A percentile compares a stretch with the other conserved stretches of the same genome.
These are phyloP conservation scores for Chlorodrepanis virens DNA, from an alignment of 2,113 vertebrate genomes.

Conservation along the genomic window DNA sequence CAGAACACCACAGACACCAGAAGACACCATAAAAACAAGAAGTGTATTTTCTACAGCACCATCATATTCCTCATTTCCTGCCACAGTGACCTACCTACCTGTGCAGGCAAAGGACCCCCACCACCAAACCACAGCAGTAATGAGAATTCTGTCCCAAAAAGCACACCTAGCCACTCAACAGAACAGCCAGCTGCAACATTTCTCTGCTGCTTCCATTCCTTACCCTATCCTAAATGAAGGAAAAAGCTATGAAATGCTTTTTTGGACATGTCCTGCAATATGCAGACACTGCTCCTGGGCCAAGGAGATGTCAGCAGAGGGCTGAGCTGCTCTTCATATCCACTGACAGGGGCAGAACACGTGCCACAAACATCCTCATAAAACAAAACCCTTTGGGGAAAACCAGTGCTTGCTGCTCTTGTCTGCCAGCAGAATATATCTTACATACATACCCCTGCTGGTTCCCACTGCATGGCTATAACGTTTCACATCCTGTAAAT, in stretches of 20 bases:
- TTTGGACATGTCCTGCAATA: neutral
- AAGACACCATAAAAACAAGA: too few relatives aligned
- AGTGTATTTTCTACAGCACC: neutral
- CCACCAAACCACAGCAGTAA: neutral
- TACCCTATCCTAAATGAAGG: neutral
- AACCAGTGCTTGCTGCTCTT: neutral
- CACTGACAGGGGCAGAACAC: fast-evolving
- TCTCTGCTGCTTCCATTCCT: neutral
- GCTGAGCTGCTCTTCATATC: neutral
- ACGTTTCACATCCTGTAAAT: neutral
- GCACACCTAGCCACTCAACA: neutral
- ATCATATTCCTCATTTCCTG: neutral
- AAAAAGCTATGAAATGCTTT: neutral
- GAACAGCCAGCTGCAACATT: neutral
- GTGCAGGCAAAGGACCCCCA: neutral
- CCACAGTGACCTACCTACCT: neutral
- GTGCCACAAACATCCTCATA: neutral
- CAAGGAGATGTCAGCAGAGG: neutral
- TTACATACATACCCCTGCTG: fast-evolving
- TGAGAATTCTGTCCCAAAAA: neutral
- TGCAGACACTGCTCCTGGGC: neutral
- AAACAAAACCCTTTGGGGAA: neutral
- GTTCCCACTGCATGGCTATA: neutral
- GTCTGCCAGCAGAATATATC: neutral
- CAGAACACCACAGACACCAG: neutral